Evolutionary conservation across 2,888 invertebrate genomes (phyloP).

Genomic region (Stenoptilia bipunctidactyla): DNA sequence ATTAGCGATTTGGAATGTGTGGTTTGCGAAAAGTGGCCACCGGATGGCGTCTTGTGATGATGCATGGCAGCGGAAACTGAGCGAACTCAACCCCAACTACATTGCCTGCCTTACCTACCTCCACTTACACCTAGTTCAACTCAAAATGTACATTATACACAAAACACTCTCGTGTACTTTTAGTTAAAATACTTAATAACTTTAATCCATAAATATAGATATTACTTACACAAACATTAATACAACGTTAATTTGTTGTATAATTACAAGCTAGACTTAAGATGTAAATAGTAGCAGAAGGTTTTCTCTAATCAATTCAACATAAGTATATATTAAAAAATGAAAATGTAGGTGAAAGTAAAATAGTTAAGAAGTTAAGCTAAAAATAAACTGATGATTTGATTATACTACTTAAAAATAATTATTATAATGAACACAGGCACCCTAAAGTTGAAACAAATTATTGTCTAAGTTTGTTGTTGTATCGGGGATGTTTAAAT

Average conservation of each 20-base stretch:
- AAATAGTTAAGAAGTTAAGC: not conserved
- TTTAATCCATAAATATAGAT: conserved; percentile 63
- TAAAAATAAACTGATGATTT: conserved; percentile 1
- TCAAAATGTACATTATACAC: conserved; percentile 60
- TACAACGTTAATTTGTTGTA: conserved; percentile 40
- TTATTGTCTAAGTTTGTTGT: conserved; percentile 29
- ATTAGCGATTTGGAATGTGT: conserved; percentile 63
- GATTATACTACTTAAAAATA: conserved; percentile 1
- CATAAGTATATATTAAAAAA: not conserved
- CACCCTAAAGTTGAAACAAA: conserved; percentile 33
- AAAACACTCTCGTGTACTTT: conserved; percentile 57
- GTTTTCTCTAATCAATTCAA: conserved; percentile 22
- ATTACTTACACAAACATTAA: conserved; percentile 48
- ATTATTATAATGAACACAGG: conserved; percentile 35
- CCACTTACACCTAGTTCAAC: conserved; percentile 49
- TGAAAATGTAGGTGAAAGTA: not conserved
- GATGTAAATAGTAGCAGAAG: conserved; percentile 42
- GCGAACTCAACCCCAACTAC: conserved; percentile 26
- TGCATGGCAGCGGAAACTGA: conserved; percentile 47
- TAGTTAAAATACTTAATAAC: conserved; percentile 51
- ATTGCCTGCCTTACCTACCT: conserved; percentile 23
- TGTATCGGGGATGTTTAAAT: not conserved
- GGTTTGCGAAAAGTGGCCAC: conserved; percentile 31
- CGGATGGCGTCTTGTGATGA: too few relatives aligned
- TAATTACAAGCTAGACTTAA: conserved; percentile 47